These are phyloP conservation scores for Drosophila ficusphila DNA, from an alignment of 1,140 invertebrate genomes.

Conservation along the genomic window DNA sequence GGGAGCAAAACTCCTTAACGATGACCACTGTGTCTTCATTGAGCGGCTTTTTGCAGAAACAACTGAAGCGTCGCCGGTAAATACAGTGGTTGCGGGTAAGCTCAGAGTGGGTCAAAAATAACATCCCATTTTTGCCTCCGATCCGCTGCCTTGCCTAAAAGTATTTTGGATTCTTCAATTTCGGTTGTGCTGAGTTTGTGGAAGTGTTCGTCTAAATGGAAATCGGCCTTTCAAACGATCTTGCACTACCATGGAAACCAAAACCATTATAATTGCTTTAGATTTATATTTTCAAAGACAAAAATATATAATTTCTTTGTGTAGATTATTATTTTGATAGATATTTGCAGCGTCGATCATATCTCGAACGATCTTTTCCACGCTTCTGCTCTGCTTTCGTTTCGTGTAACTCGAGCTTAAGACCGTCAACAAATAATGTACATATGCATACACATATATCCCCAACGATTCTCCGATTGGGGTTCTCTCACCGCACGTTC, in stretches of 20 bases:
- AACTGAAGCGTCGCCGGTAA: not conserved
- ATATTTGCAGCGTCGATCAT: not conserved
- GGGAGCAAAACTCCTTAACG: not conserved
- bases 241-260: no score
- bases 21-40: slow-evolving; percentile 43
- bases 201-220: not conserved
- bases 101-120: slow-evolving; percentile 2
- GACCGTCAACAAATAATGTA: slow-evolving; percentile 17
- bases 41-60: slow-evolving; percentile 37
- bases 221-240: no score
- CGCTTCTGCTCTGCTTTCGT: slow-evolving; percentile 39
- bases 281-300: no score
- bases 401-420: slow-evolving; percentile 52
- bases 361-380: slow-evolving; percentile 9
- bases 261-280: no score
- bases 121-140: slow-evolving; percentile 1
- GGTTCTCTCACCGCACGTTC: not conserved
- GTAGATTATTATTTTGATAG: not conserved
- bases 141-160: slow-evolving; percentile 2
- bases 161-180: not conserved
- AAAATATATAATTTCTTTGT: no score
- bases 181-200: not conserved
- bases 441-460: not conserved
- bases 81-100: slow-evolving; percentile 32
- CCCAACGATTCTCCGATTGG: slow-evolving; percentile 7